Evolutionary conservation across 2,888 invertebrate genomes (phyloP).

Genomic region (Gymnocheta viridis): DNA sequence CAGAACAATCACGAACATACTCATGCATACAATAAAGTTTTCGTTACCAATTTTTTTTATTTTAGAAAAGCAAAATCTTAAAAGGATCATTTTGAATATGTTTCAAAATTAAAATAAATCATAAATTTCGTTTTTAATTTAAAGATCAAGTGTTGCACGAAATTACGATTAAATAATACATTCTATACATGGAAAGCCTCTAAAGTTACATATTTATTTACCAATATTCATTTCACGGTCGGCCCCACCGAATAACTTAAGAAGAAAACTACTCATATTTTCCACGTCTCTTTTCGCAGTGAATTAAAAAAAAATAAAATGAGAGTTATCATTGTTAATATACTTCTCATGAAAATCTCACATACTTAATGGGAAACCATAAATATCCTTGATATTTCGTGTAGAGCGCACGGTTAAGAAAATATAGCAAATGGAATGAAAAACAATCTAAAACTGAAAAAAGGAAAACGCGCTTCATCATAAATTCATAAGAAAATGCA

Average conservation of each 20-base stretch:
- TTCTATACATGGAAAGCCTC: no score
- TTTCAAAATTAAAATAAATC: background rate
- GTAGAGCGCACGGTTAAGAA: background rate
- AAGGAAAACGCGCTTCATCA: constrained; percentile 19
- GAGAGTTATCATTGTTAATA: no score
- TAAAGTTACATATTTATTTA: no score
- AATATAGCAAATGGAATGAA: background rate
- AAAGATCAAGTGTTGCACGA: background rate
- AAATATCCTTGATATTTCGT: background rate
- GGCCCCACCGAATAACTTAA: no score
- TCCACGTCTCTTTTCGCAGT: no score
- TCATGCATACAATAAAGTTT: background rate
- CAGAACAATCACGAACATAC: background rate
- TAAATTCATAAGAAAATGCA: constrained; percentile 7
- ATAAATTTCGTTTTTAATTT: background rate
- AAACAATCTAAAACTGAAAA: constrained; percentile 8
- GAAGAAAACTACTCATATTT: no score
- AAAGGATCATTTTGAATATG: background rate
- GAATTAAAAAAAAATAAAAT: no score
- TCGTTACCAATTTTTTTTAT: background rate
- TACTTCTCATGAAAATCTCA: no score
- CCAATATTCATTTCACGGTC: no score
- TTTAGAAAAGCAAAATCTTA: background rate
- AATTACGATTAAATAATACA: no score
- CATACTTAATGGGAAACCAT: background rate